Evolutionary conservation across 64 coral and sea anemone species (phyloP).

Genomic region (Actinia tenebrosa): DNA sequence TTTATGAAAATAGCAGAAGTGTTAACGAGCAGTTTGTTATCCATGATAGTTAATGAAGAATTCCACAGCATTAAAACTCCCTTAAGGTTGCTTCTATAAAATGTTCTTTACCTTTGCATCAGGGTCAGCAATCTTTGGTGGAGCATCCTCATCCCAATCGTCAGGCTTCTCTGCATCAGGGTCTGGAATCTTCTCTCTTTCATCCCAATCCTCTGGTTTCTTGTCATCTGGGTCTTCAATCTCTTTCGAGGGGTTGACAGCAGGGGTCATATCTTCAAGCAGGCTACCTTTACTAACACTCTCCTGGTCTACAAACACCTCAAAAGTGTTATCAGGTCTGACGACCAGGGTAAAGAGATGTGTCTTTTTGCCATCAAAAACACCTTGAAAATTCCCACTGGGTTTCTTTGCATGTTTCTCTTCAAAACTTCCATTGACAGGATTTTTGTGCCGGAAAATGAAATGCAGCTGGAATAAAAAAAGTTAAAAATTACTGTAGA

Average conservation of each 20-base stretch:
- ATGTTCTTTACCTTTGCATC: constrained; percentile 68
- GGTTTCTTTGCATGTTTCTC: constrained; percentile 99
- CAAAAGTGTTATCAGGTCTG: constrained; percentile 85
- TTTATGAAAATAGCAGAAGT: too few species aligned
- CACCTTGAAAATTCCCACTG: constrained; percentile 86
- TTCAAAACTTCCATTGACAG: constrained; percentile 77
- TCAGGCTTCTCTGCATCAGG: constrained; percentile 98
- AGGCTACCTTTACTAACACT: constrained; percentile 78
- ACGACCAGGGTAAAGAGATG: constrained; percentile 89
- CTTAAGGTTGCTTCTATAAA: too few species aligned
- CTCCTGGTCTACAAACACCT: constrained; percentile 85
- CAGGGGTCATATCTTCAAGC: constrained; percentile 79
- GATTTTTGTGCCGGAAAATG: constrained; percentile 97
- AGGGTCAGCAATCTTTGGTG: constrained; percentile 84
- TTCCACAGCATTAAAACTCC: too few species aligned
- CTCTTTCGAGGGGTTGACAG: constrained; percentile 88
- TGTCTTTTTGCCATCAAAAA: constrained; percentile 97
- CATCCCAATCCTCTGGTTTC: constrained; percentile 97
- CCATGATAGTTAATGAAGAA: too few species aligned
- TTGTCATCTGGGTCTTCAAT: constrained; percentile 92
- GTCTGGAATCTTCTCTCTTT: constrained; percentile 94
- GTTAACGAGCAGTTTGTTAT: too few species aligned
- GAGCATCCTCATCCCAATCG: constrained; percentile 99
- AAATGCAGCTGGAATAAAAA: constrained; percentile 79
- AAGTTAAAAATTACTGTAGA: background rate